Percentiles rank a stretch among this genome's conserved stretches.
Conservation (phyloP, 2,888 invertebrate genomes). For the Thymelicus acteon region DNA sequence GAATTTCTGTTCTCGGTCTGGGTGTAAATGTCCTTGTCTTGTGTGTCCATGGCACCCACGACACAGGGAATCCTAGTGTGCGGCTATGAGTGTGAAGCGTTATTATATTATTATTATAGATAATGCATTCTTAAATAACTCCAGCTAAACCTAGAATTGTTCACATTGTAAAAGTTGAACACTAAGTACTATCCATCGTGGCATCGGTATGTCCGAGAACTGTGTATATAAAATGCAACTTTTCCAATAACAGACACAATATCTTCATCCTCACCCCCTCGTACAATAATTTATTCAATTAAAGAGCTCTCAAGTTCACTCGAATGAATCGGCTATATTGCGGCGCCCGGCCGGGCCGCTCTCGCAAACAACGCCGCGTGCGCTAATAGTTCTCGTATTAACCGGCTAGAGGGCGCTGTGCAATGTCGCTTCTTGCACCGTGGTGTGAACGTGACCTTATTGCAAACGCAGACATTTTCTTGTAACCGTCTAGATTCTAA, state of each 20-base stretch:
- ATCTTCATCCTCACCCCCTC: background rate
- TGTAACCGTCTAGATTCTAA: too few relatives aligned
- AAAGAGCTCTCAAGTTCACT: constrained; percentile 22
- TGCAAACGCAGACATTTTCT: constrained; percentile 48
- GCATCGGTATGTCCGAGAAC: too few relatives aligned
- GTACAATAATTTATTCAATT: constrained; percentile 36
- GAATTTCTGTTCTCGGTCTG: too few relatives aligned
- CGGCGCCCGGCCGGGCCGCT: background rate
- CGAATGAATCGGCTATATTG: background rate
- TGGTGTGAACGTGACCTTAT: constrained; percentile 55
- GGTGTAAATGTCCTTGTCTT: too few relatives aligned
- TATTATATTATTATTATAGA: too few relatives aligned
- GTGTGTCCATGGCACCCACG: too few relatives aligned
- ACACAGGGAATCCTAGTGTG: too few relatives aligned
- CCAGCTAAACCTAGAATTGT: too few relatives aligned
- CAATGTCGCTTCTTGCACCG: constrained; percentile 44
- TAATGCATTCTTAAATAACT: too few relatives aligned
- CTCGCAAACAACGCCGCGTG: constrained; percentile 32
- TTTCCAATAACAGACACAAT: background rate
- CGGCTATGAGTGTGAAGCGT: too few relatives aligned
- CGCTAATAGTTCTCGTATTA: constrained; percentile 13
- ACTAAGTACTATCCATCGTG: too few relatives aligned
- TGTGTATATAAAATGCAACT: background rate
- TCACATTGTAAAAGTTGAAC: too few relatives aligned
- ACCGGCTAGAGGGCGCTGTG: constrained; percentile 46